A percentile compares a stretch with the other conserved stretches of the same genome.
These are phyloP conservation scores for Ceramica pisi DNA, from an alignment of 2,888 invertebrate genomes.

Conservation along the genomic window DNA sequence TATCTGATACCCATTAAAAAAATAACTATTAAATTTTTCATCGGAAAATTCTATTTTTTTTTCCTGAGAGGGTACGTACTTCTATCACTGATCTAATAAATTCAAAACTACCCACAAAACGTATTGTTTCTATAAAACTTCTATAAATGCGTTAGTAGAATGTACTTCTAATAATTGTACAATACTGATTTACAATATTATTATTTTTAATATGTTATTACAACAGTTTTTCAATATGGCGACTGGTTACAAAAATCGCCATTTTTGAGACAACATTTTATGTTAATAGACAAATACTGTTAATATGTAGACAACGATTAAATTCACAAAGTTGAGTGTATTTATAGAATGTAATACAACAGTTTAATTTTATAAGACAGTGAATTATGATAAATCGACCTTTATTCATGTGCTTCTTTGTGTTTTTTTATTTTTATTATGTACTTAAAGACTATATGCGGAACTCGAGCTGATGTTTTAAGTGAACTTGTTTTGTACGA, in stretches of 20 bases:
- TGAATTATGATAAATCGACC: conserved; percentile 1
- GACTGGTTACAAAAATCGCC: conserved; percentile 3
- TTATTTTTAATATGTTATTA: conserved; percentile 17
- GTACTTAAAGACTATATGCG: background rate
- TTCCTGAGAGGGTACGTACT: background rate
- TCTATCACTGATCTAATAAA: conserved; percentile 16
- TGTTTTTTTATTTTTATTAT: background rate
- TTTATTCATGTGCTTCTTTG: background rate
- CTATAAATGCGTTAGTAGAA: conserved; percentile 12
- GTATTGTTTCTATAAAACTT: background rate
- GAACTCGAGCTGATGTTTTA: background rate
- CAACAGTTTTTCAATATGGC: conserved; percentile 12
- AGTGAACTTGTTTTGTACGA: background rate
- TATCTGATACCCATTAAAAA: background rate
- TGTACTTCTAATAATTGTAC: conserved; percentile 42
- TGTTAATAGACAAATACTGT: conserved; percentile 34
- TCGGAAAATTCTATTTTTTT: background rate
- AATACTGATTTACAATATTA: conserved; percentile 19
- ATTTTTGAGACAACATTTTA: conserved; percentile 16
- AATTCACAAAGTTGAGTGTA: conserved; percentile 41
- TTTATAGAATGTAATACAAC: conserved; percentile 29
- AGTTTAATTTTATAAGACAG: conserved; percentile 27
- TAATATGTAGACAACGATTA: conserved; percentile 8
- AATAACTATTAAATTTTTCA: conserved; percentile 20
- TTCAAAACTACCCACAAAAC: conserved; percentile 21